A percentile compares a stretch with the other conserved stretches of the same genome.
Conservation (phyloP, 2,797 vertebrate genomes). For the Spondyliosoma cantharus region DNA sequence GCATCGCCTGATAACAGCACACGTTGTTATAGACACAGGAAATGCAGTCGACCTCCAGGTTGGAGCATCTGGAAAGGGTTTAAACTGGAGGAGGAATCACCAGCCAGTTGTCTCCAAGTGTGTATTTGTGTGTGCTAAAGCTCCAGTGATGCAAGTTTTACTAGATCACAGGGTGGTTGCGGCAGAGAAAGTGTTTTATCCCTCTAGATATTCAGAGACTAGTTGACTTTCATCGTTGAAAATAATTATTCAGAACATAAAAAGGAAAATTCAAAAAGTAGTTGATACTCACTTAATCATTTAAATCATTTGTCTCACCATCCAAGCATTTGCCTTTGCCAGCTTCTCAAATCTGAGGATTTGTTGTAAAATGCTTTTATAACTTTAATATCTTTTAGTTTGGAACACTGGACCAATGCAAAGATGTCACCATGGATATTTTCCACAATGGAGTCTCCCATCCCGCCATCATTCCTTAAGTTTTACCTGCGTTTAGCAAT, state of each 20-base stretch:
- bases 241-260: background rate
- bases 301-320: background rate
- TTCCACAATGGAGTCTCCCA: no score
- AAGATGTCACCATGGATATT: background rate
- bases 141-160: slow-evolving; percentile 1
- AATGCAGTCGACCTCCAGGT: slow-evolving; percentile 14
- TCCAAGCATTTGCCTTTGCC: background rate
- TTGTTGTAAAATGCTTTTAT: background rate
- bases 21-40: slow-evolving; percentile 46
- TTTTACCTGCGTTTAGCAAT: background rate
- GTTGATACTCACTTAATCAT: background rate
- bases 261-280: background rate
- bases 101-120: slow-evolving; percentile 1
- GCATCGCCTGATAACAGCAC: slow-evolving; percentile 33
- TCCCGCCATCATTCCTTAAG: background rate
- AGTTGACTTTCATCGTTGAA: background rate
- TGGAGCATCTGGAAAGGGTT: slow-evolving; percentile 59
- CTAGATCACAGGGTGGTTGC: background rate
- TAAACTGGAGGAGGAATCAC: slow-evolving; percentile 20
- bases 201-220: background rate
- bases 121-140: slow-evolving; percentile 10
- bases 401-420: no score
- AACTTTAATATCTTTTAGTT: background rate
- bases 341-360: background rate
- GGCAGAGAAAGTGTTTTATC: background rate